These are phyloP conservation scores for Dynastes grantii DNA, from an alignment of 2,888 invertebrate genomes.

Conservation along the genomic window DNA sequence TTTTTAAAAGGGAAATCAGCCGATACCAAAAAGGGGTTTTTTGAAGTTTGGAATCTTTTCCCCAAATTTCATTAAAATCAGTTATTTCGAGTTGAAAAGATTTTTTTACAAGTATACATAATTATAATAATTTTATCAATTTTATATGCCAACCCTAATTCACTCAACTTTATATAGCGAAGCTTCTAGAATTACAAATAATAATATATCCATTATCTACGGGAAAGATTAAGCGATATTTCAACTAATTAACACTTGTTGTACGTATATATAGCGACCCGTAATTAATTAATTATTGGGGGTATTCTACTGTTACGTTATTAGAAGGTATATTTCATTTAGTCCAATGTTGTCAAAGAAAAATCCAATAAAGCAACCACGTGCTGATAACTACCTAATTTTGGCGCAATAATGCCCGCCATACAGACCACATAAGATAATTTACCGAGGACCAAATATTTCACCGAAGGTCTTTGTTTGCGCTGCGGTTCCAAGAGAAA, in stretches of 20 bases:
- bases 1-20: too few relatives aligned
- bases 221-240: neutral
- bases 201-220: too few relatives aligned
- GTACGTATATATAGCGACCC: neutral
- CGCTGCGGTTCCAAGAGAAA: conserved; percentile 33
- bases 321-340: conserved; percentile 18
- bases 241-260: neutral
- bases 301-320: neutral
- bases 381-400: conserved; percentile 46
- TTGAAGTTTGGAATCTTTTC: too few relatives aligned
- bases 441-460: conserved; percentile 38
- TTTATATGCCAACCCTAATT: too few relatives aligned
- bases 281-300: conserved; percentile 16
- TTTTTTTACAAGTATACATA: too few relatives aligned
- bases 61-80: too few relatives aligned
- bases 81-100: too few relatives aligned
- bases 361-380: conserved; percentile 45
- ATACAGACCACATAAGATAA: conserved; percentile 32
- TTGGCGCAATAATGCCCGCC: conserved; percentile 27
- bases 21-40: too few relatives aligned
- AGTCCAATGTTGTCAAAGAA: conserved; percentile 30
- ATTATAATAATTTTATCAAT: too few relatives aligned
- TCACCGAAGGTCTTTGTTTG: conserved; percentile 38
- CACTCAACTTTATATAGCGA: too few relatives aligned
- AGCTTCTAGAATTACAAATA: too few relatives aligned